A percentile compares a stretch with the other conserved stretches of the same genome.
phyloP scores from a whole-genome alignment of 1,140 invertebrate species.

The Liolophura sinensis region DNA sequence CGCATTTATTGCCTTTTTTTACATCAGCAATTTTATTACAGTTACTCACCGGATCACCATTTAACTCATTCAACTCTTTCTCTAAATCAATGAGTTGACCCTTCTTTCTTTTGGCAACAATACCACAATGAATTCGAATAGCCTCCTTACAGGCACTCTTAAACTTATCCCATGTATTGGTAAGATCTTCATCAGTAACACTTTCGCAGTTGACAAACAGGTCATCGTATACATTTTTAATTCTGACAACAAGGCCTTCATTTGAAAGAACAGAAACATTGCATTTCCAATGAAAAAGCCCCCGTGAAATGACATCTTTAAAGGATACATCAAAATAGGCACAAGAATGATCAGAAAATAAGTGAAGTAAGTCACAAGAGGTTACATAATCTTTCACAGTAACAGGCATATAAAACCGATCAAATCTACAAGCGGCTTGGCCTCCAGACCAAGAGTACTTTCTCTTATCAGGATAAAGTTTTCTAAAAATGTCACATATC shows the following conservation, averaged over 20 bases:
- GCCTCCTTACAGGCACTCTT: no score
- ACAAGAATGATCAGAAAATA: background rate
- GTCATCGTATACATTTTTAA: background rate
- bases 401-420: background rate
- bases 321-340: background rate
- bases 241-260: background rate
- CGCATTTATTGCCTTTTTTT: no score
- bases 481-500: background rate
- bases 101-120: no score
- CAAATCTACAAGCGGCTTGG: background rate
- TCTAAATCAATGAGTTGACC: no score
- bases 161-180: background rate
- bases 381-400: background rate
- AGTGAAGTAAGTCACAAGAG: background rate
- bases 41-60: no score
- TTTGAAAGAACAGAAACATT: background rate
- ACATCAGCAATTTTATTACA: no score
- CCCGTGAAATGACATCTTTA: background rate
- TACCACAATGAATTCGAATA: no score
- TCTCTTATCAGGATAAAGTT: background rate
- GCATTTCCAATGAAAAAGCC: conserved; percentile 1
- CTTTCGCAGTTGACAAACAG: background rate
- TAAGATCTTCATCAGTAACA: background rate
- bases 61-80: no score
- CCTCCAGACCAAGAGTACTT: background rate